These are phyloP conservation scores for Trematomus loennbergii DNA, from an alignment of 2,113 vertebrate genomes.

Conservation along the genomic window DNA sequence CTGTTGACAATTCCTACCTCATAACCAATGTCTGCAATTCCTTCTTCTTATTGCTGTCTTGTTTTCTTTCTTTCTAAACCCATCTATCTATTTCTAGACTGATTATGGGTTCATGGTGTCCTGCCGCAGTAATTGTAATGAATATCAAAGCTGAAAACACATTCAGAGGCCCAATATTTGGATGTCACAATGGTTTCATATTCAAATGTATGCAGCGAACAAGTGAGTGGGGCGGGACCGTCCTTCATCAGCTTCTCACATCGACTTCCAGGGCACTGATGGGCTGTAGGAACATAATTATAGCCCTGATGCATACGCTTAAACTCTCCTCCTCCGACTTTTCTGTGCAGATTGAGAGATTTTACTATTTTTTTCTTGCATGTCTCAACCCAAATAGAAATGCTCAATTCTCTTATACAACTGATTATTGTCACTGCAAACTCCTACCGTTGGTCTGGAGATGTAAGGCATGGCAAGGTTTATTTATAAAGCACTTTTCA, in stretches of 20 bases:
- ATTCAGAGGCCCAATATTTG: constrained; percentile 1
- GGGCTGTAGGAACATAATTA: constrained; percentile 66
- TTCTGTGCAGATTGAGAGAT: neutral
- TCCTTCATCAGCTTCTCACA: constrained; percentile 48
- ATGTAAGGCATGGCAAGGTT: neutral
- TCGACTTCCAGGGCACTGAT: constrained; percentile 42
- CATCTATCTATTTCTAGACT: neutral
- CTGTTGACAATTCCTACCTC: neutral
- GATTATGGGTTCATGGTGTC: neutral
- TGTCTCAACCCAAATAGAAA: neutral
- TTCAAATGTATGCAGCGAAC: constrained; percentile 60
- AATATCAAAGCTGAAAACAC: constrained; percentile 24
- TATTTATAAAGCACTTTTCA: too few species aligned
- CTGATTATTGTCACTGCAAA: too few species aligned
- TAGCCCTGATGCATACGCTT: constrained; percentile 42
- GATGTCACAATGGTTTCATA: constrained; percentile 4
- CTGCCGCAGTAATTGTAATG: neutral
- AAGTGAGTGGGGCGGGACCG: constrained; percentile 39
- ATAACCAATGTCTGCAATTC: neutral
- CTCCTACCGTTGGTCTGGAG: neutral
- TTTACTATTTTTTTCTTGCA: neutral
- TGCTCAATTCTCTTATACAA: neutral
- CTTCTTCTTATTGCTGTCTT: neutral
- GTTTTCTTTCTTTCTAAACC: neutral
- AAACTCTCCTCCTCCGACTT: constrained; percentile 48